Percentiles rank a stretch among this genome's conserved stretches.
These are phyloP conservation scores for Ridgeia piscesae DNA, from an alignment of 1,140 invertebrate species.

Conservation along the genomic window DNA sequence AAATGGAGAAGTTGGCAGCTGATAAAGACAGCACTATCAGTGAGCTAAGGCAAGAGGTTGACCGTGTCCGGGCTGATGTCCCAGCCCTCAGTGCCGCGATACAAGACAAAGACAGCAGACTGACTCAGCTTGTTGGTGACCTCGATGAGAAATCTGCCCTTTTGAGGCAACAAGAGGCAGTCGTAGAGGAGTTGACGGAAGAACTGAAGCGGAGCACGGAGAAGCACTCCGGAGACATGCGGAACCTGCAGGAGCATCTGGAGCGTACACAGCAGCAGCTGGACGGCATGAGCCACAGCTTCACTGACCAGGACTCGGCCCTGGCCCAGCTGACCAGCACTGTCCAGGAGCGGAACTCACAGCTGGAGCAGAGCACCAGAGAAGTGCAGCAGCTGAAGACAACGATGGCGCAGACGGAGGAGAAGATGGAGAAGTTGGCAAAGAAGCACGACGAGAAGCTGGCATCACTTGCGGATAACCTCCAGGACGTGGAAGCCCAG, in stretches of 20 bases:
- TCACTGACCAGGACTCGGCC: neutral
- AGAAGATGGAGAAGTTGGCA: neutral
- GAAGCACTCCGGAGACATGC: neutral
- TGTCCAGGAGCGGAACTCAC: neutral
- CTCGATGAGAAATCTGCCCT: neutral
- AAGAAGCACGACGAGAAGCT: constrained; percentile 21
- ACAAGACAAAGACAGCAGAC: neutral
- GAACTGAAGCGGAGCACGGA: neutral
- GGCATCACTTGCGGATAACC: constrained; percentile 17
- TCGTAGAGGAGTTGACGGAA: neutral
- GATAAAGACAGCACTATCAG: neutral
- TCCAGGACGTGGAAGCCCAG: constrained; percentile 22
- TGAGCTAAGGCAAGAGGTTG: neutral
- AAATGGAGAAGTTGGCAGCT: constrained; percentile 8
- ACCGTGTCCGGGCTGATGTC: neutral
- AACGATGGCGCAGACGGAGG: neutral
- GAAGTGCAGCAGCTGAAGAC: neutral
- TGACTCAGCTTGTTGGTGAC: neutral
- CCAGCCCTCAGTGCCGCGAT: neutral
- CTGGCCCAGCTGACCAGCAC: neutral
- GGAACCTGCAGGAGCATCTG: neutral
- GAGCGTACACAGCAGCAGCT: neutral
- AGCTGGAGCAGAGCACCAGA: neutral
- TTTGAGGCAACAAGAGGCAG: neutral
- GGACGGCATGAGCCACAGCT: neutral